phyloP scores from a whole-genome alignment of 2,888 invertebrate species.

The Flexamia atlantica region DNA sequence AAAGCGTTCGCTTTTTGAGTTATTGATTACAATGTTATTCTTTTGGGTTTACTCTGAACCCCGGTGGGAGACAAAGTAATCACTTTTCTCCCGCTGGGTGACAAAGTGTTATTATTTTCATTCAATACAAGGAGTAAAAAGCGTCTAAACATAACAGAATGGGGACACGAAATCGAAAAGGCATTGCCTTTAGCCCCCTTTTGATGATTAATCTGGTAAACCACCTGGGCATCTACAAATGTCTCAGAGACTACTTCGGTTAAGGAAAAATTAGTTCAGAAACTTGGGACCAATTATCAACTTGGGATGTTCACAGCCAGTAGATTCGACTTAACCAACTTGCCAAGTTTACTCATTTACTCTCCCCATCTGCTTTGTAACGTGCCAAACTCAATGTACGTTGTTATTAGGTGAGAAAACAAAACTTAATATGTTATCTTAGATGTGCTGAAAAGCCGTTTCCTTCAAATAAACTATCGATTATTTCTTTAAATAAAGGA shows the following conservation, averaged over 20 bases:
- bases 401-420: too few species aligned
- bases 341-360: neutral
- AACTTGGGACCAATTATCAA: conserved; percentile 12
- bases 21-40: too few species aligned
- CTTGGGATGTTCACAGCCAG: conserved; percentile 8
- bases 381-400: too few species aligned
- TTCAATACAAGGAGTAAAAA: too few species aligned
- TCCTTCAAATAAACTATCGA: too few species aligned
- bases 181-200: neutral
- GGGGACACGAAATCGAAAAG: neutral
- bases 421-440: neutral
- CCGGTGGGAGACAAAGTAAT: too few species aligned
- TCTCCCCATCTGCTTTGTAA: neutral
- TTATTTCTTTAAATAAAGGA: too few species aligned
- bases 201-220: neutral
- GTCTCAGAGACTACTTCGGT: neutral
- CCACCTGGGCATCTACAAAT: neutral
- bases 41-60: too few species aligned
- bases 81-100: neutral
- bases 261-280: neutral
- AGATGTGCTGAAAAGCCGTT: neutral
- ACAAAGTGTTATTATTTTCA: neutral
- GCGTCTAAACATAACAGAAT: too few species aligned
- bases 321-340: conserved; percentile 4
- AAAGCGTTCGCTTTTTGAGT: too few species aligned